A percentile compares a stretch with the other conserved stretches of the same genome.
Evolutionary conservation across 53 echinoderm and acorn worm genomes (phyloP).

Genomic region (Stichopus horrens): DNA sequence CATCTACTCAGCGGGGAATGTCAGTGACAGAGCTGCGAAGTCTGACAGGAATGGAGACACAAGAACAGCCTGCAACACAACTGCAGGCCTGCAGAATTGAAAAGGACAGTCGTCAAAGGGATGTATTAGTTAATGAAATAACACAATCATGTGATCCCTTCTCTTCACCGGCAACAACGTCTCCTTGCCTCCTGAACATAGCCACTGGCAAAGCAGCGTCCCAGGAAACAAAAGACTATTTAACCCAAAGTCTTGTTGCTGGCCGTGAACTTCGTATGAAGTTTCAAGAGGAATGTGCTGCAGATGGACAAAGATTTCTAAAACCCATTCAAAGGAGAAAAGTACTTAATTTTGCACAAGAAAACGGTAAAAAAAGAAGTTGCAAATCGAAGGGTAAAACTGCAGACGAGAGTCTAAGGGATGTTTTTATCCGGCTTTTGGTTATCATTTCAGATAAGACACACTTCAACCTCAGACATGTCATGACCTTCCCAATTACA

Average conservation of each 20-base stretch:
- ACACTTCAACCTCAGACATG: constrained; percentile 46
- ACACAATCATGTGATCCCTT: constrained; percentile 55
- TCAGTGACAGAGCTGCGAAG: constrained; percentile 59
- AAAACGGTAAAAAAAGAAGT: neutral
- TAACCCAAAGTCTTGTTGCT: constrained; percentile 19
- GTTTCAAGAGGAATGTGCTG: constrained; percentile 54
- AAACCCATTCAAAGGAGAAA: constrained; percentile 48
- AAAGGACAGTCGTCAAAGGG: constrained; percentile 58
- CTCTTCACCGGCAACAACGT: constrained; percentile 32
- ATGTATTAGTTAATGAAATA: constrained; percentile 45
- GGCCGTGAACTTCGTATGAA: constrained; percentile 31
- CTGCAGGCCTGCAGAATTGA: constrained; percentile 58
- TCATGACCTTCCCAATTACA: constrained; percentile 53
- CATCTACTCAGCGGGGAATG: constrained; percentile 71
- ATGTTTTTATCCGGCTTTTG: constrained; percentile 45
- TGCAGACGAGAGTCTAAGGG: constrained; percentile 50
- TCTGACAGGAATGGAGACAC: constrained; percentile 49
- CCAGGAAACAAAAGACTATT: constrained; percentile 41
- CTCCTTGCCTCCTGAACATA: constrained; percentile 55
- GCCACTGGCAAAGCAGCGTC: constrained; percentile 51
- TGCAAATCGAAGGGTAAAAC: constrained; percentile 48
- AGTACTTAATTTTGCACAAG: constrained; percentile 51
- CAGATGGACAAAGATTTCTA: constrained; percentile 46
- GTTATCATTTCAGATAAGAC: constrained; percentile 55
- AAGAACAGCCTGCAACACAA: constrained; percentile 54